Conservation (phyloP, 2,888 invertebrate genomes). For the Eristalinus sepulchralis region DNA sequence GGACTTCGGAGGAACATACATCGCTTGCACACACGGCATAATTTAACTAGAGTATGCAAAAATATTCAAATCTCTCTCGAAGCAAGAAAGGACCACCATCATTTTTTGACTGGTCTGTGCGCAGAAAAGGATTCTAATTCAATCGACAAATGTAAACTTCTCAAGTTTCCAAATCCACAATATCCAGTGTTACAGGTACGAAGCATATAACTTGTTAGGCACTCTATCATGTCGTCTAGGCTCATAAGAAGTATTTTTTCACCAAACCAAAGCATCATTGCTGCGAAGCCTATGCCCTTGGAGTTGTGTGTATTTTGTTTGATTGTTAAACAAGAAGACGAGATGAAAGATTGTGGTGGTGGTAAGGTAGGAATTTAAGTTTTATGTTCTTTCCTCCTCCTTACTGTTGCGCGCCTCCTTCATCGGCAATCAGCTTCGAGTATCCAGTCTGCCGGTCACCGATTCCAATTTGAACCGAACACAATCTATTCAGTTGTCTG, state of each 20-base stretch:
- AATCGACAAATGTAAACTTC: conserved; percentile 56
- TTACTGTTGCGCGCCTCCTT: conserved; percentile 16
- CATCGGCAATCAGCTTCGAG: conserved; percentile 6
- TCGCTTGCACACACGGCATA: conserved; percentile 28
- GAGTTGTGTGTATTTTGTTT: conserved; percentile 5
- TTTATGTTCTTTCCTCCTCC: conserved; percentile 57
- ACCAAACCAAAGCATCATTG: not conserved
- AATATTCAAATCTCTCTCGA: conserved; percentile 37
- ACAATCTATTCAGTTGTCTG: conserved; percentile 26
- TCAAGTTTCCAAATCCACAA: conserved; percentile 28
- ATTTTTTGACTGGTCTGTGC: not conserved
- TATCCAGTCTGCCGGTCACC: not conserved
- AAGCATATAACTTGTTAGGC: not conserved
- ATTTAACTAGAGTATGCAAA: conserved; percentile 48
- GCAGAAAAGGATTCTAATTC: conserved; percentile 19
- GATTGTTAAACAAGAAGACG: conserved; percentile 20
- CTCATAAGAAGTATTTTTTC: not conserved
- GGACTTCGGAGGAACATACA: conserved; percentile 3
- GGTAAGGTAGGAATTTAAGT: conserved; percentile 61
- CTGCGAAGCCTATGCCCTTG: not conserved
- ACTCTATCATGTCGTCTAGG: conserved; percentile 10
- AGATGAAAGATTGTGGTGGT: not conserved
- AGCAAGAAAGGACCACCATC: not conserved
- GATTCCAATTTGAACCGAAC: conserved; percentile 50
- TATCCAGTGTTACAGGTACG: conserved; percentile 31